Evolutionary conservation across 2,113 vertebrate genomes (phyloP), one percentile per base, ranked within the genome.

Genomic region (Prochilodus magdalenae): DNA sequence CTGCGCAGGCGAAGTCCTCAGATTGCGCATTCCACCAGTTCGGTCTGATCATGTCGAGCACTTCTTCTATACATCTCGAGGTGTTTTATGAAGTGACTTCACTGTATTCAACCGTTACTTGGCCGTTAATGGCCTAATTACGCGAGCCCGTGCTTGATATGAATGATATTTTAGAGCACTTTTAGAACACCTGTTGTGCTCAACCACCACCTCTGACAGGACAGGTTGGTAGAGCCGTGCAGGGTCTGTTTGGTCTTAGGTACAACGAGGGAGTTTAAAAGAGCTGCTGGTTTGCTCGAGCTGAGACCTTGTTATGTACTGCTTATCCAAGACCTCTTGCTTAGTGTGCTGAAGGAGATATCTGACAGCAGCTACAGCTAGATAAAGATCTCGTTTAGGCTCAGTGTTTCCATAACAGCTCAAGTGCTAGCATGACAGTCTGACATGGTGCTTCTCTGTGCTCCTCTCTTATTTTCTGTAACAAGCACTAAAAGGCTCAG

Each of bases 21-120:
- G 88, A 77, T 26, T 66, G 73, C 92, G 53, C 93, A 94, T 94
- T 94, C 93, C 93, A 86, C 33, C 29, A 88, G 87, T 86, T 47
- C 76, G 22, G 57, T 11, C 20, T 44, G 53, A 11, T 27, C 40
- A 79, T 83, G 86, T 84, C 67, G 86, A 83, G 79, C 60, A 22
- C 20, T 14, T 22, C 5, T 22, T 26, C 76, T 26, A 1, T 24
- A 59, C 49, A 60, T 22, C 24, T 71, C 2, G n/a, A 15, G 18
- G 14, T 30, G 12, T 1, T 10, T n/a, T 7, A 18, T n/a, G 10
- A 24, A 29, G 26, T 30, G 15, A 69, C 20, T 12, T 69, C 49
- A 51, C 49, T 51, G 14, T 18, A 15, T 16, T 51, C 10, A 33
- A 1, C 65, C 18, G 7, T 67, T 36, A 22, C 30, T 22, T 66